Percentiles rank a stretch among this genome's conserved stretches.
Evolutionary conservation across 2,797 vertebrate genomes (phyloP).

Genomic region (Chlorospingus semifuscus): DNA sequence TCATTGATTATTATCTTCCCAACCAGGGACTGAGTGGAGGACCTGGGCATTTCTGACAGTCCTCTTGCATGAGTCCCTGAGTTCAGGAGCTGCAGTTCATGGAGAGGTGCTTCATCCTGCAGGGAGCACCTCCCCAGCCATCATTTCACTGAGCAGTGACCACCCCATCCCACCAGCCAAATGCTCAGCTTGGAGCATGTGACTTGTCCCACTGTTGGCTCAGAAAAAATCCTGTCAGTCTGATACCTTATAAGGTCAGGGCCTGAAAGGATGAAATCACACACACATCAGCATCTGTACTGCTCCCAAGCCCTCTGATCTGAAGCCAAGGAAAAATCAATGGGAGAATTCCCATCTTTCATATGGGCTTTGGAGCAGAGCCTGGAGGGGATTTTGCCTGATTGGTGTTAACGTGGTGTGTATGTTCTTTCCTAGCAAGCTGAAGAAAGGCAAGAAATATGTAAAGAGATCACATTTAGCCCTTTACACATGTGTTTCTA

Average conservation of each 20-base stretch:
- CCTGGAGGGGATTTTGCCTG: background rate
- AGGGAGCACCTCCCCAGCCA: background rate
- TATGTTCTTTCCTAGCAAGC: background rate
- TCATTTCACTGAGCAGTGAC: background rate
- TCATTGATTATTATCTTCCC: background rate
- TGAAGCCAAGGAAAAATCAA: conserved; percentile 37
- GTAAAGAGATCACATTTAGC: background rate
- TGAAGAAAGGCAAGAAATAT: background rate
- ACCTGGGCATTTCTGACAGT: background rate
- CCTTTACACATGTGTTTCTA: background rate
- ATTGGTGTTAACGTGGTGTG: background rate
- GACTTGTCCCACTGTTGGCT: background rate
- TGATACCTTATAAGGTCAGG: background rate
- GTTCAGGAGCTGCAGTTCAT: background rate
- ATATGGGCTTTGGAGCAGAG: conserved; percentile 24
- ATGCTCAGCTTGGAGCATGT: background rate
- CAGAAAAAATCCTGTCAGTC: background rate
- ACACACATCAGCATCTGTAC: background rate
- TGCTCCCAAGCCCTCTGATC: conserved; percentile 26
- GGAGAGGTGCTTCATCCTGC: background rate
- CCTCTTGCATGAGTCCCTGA: background rate
- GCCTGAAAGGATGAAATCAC: background rate
- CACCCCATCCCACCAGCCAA: background rate
- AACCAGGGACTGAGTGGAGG: background rate
- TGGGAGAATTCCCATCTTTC: conserved; percentile 35